Base-by-base conservation (phyloP, 2,888 invertebrate genomes). In the Calameuta filiformis region DNA sequence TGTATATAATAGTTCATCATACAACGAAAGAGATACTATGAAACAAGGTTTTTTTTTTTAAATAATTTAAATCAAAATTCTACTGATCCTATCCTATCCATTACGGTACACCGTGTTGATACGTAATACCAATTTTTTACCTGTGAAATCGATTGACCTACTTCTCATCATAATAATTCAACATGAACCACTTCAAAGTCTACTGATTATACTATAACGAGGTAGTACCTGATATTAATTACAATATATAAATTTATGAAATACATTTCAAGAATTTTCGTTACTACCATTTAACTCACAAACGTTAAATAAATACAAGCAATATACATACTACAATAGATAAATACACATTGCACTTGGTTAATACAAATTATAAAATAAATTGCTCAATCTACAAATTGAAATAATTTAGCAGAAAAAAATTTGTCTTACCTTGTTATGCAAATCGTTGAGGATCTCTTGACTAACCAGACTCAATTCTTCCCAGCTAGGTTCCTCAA, bases 341-440 rank as follows among this genome's bases (percentile, higher is more conserved):
- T 40, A 6, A 40, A 23, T 6, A 6, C 40, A 40, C 23, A 15
- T 40, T 23, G 9, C 23, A 56, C 56, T 23, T 23, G 56, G 23
- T 56, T 56, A 56, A 56, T 56, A 23, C 2, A 56, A 56, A 56
- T 56, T 15, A 23, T 3, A 15, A 56, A 23, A 56, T 40, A 40
- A 40, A 15, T 40, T 40, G 23, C 2, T 40, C 15, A 56, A 56
- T 56, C 56, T 9, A 56, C 2, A 23, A 56, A 71, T 30, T 30
- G 71, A 31, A 71, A 71, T 71, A 71, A 71, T 33, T 71, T 71
- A 71, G 23, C 71, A 34, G 15, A 71, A 71, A 11, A 11, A 69
- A 9, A 30, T n/a, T 30, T 0, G 2, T 89, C 93, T 93, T 91
- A 96, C 96, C 93, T 94, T 95, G 81, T 95, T 95, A 85, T 95